Conservation (phyloP, 2,888 invertebrate species). For the Nezara viridula region DNA sequence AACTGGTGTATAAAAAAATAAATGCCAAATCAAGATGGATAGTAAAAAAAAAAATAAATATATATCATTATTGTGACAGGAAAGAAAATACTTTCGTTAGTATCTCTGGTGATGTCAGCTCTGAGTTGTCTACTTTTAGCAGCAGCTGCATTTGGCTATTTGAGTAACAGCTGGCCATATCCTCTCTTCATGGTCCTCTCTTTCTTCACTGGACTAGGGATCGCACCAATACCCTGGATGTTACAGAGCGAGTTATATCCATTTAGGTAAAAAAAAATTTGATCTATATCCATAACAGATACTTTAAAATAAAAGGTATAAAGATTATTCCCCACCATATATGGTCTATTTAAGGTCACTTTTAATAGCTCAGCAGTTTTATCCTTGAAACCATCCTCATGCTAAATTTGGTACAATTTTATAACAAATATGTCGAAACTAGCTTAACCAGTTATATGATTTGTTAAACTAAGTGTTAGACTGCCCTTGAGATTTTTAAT, state of each 20-base stretch:
- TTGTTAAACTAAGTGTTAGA: not conserved
- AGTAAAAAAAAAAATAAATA: too few species aligned
- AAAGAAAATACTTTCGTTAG: conserved; percentile 71
- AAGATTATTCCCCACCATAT: not conserved
- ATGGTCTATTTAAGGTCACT: not conserved
- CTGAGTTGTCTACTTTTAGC: conserved; percentile 59
- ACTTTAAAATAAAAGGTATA: not conserved
- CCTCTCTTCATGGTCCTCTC: conserved; percentile 70
- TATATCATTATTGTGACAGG: conserved; percentile 57
- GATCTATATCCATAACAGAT: not conserved
- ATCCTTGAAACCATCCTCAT: too few species aligned
- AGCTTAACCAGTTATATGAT: too few species aligned
- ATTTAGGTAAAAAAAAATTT: conserved; percentile 69
- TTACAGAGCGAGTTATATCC: conserved; percentile 74
- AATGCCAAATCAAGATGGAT: too few species aligned
- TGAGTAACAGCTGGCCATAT: conserved; percentile 70
- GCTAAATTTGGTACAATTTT: too few species aligned
- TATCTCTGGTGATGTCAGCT: conserved; percentile 70
- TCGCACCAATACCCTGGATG: conserved; percentile 73
- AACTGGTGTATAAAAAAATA: too few species aligned
- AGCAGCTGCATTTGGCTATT: conserved; percentile 57
- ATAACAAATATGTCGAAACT: too few species aligned
- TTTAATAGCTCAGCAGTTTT: not conserved
- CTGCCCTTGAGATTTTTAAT: too few species aligned
- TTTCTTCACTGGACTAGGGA: conserved; percentile 69